Evolutionary conservation across 2,113 vertebrate species (phyloP), one percentile per base, ranked within the genome.

Genomic region (Thamnophis sirtalis): DNA sequence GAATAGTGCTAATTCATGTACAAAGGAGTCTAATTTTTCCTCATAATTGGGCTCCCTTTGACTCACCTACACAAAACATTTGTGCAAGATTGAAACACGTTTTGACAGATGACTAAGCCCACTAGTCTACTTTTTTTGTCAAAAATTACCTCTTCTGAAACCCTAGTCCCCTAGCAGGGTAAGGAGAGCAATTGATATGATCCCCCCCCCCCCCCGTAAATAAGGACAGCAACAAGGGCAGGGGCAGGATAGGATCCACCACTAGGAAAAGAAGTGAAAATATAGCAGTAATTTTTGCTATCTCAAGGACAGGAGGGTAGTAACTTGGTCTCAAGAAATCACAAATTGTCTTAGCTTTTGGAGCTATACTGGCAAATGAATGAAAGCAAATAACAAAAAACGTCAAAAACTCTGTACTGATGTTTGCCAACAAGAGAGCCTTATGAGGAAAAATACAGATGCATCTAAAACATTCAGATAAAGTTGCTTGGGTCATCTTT

Each of bases 401-500:
- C 17, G 92, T n/a, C 33, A 88, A 88, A 3, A 91, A 89, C 13
- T 33, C 49, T 5, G 50, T n/a, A 3, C 0, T 13, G 0, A 10
- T 9, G 33, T 1, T 1, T 33, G 55, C 54, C 80, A 21, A 17
- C 17, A 58, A 49, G 53, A 93, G 51, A 3, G n/a, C 9, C 0
- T 9, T 89, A 55, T 51, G 4, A 60, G 0, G 54, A 54, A 87
- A 55, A 60, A 26, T 33, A 1, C 5, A 56, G 53, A 68, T 1
- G 73, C 0, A 0, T 0, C 17, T 56, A n/a, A 3, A 87, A 51
- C 0, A 33, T 90, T 53, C 5, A 8, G 15, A 0, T 53, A 38
- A 26, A 0, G 0, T 5, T 2, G 26, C 51, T 94, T 93, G 89
- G 63, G 5, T 0, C 0, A 0, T 3, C 2, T 0, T 50, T 90